These are phyloP conservation scores for Enteromius fasciolatus DNA, from an alignment of 2,797 vertebrate genomes.

Conservation along the genomic window DNA sequence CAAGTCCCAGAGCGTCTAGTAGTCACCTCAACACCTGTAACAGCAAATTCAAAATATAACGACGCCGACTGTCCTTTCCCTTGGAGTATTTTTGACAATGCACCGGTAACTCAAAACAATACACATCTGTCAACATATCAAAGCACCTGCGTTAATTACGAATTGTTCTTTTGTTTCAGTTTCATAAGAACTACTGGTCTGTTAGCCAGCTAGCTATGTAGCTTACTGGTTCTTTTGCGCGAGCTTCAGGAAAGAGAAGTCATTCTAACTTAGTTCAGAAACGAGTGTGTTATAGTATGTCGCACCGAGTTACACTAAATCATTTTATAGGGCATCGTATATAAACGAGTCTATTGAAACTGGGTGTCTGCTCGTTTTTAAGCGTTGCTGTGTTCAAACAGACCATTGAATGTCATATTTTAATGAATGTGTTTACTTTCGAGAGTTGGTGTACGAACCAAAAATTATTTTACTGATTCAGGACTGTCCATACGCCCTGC, in stretches of 20 bases:
- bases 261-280: not conserved
- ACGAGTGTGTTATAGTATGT: not conserved
- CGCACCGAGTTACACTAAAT: not conserved
- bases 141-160: not conserved
- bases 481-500: too few species aligned
- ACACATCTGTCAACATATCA: not conserved
- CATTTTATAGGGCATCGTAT: not conserved
- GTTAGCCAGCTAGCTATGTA: slow-evolving; percentile 27
- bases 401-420: not conserved
- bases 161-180: not conserved
- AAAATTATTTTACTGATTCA: not conserved
- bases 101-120: slow-evolving; percentile 41
- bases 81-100: slow-evolving; percentile 51
- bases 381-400: not conserved
- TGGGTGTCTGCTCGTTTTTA: not conserved
- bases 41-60: slow-evolving; percentile 8
- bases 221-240: not conserved
- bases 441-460: not conserved
- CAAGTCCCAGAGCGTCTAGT: not conserved
- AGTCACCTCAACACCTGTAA: slow-evolving; percentile 32
- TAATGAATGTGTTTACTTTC: not conserved
- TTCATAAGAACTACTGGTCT: not conserved
- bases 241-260: not conserved
- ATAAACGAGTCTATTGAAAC: not conserved
- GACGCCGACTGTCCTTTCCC: slow-evolving; percentile 8